Conservation (phyloP, 2,888 invertebrate species). For the Opisthograptis luteolata region DNA sequence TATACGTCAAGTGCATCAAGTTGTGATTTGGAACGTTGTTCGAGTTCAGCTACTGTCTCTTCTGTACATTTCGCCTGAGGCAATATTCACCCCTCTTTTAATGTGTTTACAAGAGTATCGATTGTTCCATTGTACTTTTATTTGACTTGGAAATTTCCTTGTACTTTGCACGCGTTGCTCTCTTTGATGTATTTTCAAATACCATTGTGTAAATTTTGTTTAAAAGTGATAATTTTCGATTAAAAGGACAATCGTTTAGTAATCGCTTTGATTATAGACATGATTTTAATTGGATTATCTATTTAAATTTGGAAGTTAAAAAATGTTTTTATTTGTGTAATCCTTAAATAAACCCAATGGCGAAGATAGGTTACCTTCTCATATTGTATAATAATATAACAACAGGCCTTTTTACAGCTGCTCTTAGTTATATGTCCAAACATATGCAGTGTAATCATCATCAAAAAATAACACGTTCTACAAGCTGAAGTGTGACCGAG, state of each 20-base stretch:
- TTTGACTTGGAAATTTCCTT: constrained; percentile 80
- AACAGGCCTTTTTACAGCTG: too few relatives aligned
- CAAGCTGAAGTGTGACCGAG: too few relatives aligned
- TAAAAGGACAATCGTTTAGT: background rate
- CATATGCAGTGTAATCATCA: too few relatives aligned
- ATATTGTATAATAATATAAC: too few relatives aligned
- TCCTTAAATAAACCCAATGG: too few relatives aligned
- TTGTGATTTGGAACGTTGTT: background rate
- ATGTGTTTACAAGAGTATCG: constrained; percentile 84
- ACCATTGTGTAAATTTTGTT: background rate
- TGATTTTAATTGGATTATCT: too few relatives aligned
- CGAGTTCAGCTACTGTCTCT: constrained; percentile 1
- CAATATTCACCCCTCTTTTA: constrained; percentile 65
- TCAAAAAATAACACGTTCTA: too few relatives aligned
- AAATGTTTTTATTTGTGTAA: too few relatives aligned
- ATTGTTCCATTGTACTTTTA: constrained; percentile 80
- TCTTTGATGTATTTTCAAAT: constrained; percentile 52
- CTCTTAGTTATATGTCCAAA: too few relatives aligned
- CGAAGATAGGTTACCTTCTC: too few relatives aligned
- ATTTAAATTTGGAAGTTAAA: too few relatives aligned
- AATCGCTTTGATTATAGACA: background rate
- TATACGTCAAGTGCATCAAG: too few relatives aligned
- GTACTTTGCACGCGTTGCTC: constrained; percentile 59
- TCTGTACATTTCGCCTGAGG: constrained; percentile 41
- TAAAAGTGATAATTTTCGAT: background rate